phyloP scores from a whole-genome alignment of 2,888 invertebrate genomes.

The Andrena flavipes region DNA sequence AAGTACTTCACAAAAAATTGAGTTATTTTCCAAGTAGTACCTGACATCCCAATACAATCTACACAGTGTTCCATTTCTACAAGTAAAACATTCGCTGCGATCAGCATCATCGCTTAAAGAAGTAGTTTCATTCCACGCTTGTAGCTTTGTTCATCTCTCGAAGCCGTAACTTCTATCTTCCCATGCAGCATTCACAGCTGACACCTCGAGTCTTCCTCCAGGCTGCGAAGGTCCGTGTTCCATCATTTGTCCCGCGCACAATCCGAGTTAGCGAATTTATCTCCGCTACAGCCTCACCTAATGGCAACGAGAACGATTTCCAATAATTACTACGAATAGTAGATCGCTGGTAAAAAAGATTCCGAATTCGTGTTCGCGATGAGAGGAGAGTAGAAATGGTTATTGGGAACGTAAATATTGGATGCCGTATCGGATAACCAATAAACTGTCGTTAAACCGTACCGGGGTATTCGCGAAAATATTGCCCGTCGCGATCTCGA shows the following conservation, averaged over 20 bases:
- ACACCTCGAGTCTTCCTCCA: constrained; percentile 46
- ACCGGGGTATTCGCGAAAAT: not conserved
- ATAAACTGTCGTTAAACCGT: not conserved
- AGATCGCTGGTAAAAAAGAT: too few relatives aligned
- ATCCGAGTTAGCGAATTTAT: not conserved
- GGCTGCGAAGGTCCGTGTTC: constrained; percentile 32
- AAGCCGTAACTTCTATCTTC: constrained; percentile 28
- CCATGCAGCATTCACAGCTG: constrained; percentile 57
- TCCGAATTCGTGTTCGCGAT: not conserved
- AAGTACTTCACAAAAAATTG: too few relatives aligned
- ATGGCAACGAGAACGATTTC: not conserved
- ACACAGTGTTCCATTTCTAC: too few relatives aligned
- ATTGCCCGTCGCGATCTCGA: not conserved
- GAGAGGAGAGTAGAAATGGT: not conserved
- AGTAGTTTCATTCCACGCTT: too few relatives aligned
- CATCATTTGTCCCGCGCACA: constrained; percentile 11
- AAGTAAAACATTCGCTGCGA: too few relatives aligned
- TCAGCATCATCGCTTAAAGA: too few relatives aligned
- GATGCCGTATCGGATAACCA: not conserved
- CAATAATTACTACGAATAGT: too few relatives aligned
- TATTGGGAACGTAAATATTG: not conserved
- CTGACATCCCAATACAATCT: too few relatives aligned
- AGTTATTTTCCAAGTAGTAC: too few relatives aligned
- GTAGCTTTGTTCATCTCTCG: constrained; percentile 43
- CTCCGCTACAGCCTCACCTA: not conserved